A percentile compares a stretch with the other conserved stretches of the same genome.
Conservation (phyloP, 2,797 vertebrate genomes). For the Sphenodon punctatus region DNA sequence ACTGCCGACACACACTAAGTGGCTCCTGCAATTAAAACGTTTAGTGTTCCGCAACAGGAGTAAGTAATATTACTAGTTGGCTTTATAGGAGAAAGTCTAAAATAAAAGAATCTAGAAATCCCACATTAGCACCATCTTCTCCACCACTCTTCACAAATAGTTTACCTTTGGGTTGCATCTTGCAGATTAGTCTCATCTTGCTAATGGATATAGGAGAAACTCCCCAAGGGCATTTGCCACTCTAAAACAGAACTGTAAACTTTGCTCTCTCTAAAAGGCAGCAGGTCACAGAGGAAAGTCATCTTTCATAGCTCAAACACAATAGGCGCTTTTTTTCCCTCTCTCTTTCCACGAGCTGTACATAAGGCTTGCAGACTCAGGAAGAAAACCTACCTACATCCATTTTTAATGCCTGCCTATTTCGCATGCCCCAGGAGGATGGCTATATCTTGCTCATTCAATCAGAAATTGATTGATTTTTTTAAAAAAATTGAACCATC, state of each 20-base stretch:
- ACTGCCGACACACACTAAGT: not conserved
- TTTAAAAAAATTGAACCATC: not conserved
- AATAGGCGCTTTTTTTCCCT: conserved; percentile 62
- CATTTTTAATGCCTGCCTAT: conserved; percentile 67
- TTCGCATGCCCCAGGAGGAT: conserved; percentile 46
- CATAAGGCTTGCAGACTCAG: conserved; percentile 48
- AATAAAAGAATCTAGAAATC: conserved; percentile 37
- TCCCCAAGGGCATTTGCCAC: conserved; percentile 54
- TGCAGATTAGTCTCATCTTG: conserved; percentile 54
- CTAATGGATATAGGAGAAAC: conserved; percentile 60
- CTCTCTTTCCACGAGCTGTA: conserved; percentile 48
- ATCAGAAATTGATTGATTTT: conserved; percentile 29
- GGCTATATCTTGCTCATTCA: conserved; percentile 33
- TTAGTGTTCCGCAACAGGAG: not conserved
- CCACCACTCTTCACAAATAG: conserved; percentile 35
- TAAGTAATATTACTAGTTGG: conserved; percentile 49
- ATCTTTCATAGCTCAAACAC: conserved; percentile 68
- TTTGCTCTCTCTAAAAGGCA: conserved; percentile 57
- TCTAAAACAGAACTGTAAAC: conserved; percentile 55
- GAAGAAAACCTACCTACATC: conserved; percentile 50
- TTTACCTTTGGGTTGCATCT: conserved; percentile 51
- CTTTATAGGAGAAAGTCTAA: conserved; percentile 14
- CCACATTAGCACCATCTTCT: conserved; percentile 38
- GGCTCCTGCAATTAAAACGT: not conserved
- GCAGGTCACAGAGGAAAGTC: conserved; percentile 58